Evolutionary conservation across 2,113 vertebrate genomes (phyloP), one percentile per base, ranked within the genome.

Genomic region (Eulacestoma nigropectus): DNA sequence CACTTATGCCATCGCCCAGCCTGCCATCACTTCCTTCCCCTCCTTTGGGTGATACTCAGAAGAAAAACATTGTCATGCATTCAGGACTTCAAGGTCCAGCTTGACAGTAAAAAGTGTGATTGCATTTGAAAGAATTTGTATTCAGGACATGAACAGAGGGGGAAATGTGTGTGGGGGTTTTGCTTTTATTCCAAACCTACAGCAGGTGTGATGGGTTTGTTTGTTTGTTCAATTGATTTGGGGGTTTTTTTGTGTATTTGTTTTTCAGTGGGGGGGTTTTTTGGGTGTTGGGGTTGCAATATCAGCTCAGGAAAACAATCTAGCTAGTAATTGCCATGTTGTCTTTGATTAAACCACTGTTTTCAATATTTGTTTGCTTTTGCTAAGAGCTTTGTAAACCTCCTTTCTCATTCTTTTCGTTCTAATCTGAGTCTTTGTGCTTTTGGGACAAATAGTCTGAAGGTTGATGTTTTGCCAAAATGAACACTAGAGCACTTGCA

Each of bases 381-480:
- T 65, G 59, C 67, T 87, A 44, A 96, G 94, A 95, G 93, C 85
- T 87, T 72, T 91, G 69, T 84, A 82, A 93, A 64, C 72, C 49
- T 73, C 90, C 83, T 6, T 72, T 84, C 63, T 80, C n/a, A 60
- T 95, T 89, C 79, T 90, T 96, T 87, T 67, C 35, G 53, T 92
- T 92, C 72, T 91, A 94, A 72, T 97, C 65, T 30, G 91, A 92
- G 86, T 81, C 90, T 96, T 93, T 94, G 95, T 95, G 80, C 79
- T 96, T 93, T 93, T 87, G 77, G 93, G 95, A 94, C 83, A 89
- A 60, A 91, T 13, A 62, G 37, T 96, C 62, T 94, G 72, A 96
- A 96, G 90, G 93, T 80, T 94, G 90, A 87, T 84, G 73, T 92
- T 96, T 93, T 93, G 85, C 89, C 87, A 90, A 79, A 96, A 96